A percentile compares a stretch with the other conserved stretches of the same genome.
Evolutionary conservation across 2,113 vertebrate species (phyloP).

Genomic region (Buteo buteo): DNA sequence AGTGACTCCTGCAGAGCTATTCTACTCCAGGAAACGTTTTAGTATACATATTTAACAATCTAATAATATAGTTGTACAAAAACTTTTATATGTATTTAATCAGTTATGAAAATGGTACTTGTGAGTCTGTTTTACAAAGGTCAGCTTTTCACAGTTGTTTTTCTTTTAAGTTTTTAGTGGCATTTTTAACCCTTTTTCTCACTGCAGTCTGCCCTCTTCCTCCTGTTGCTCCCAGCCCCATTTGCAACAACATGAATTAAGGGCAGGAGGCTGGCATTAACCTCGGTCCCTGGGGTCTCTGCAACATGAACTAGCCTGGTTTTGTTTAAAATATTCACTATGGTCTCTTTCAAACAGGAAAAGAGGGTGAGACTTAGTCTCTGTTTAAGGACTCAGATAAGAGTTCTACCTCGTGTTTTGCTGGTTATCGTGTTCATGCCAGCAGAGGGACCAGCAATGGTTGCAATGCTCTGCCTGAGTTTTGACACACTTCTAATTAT

Average conservation of each 20-base stretch:
- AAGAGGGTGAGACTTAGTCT: not conserved
- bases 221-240: not conserved
- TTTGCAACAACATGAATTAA: not conserved
- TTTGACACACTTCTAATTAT: constrained; percentile 38
- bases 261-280: not conserved
- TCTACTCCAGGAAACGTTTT: not conserved
- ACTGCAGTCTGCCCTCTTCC: not conserved
- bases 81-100: constrained; percentile 25
- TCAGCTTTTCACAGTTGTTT: not conserved
- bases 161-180: not conserved
- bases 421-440: not conserved
- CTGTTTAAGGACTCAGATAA: not conserved
- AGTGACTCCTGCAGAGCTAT: not conserved
- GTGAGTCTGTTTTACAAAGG: not conserved
- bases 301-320: not conserved
- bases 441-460: not conserved
- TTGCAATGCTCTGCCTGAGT: not conserved
- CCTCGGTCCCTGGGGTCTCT: not conserved
- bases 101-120: not conserved
- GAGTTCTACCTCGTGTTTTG: not conserved
- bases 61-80: not conserved
- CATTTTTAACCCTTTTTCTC: not conserved
- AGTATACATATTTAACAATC: constrained; percentile 15
- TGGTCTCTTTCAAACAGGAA: not conserved
- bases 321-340: not conserved